Percentiles rank a stretch among this genome's conserved stretches.
Conservation (phyloP, 1,140 invertebrate genomes). For the Macrosteles quadrilineatus region DNA sequence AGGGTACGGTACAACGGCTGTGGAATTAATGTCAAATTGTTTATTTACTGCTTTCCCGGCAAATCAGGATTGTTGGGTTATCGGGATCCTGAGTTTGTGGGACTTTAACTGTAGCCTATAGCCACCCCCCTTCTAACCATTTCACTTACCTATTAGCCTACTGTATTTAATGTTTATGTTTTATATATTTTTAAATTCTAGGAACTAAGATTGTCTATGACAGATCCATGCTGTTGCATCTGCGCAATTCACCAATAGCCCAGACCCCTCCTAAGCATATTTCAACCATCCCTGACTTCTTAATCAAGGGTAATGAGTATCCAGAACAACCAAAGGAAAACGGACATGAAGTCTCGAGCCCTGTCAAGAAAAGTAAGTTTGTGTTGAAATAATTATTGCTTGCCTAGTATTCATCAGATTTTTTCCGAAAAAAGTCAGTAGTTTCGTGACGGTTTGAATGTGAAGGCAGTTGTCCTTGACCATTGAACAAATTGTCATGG, state of each 20-base stretch:
- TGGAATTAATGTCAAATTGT: background rate
- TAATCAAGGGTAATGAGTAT: constrained; percentile 45
- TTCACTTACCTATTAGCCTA: background rate
- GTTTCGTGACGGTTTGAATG: too few relatives aligned
- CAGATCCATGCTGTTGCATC: constrained; percentile 80
- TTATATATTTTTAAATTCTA: constrained; percentile 53
- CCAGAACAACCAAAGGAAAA: constrained; percentile 38
- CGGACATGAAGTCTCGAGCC: constrained; percentile 34
- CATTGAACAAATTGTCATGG: too few relatives aligned
- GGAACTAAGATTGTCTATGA: constrained; percentile 93
- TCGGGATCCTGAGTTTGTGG: too few relatives aligned
- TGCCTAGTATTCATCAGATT: too few relatives aligned
- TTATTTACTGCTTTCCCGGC: background rate
- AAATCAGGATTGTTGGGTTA: constrained; percentile 10
- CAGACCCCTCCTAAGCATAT: constrained; percentile 76
- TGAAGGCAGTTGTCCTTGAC: too few relatives aligned
- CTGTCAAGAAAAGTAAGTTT: constrained; percentile 39
- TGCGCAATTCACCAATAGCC: constrained; percentile 82
- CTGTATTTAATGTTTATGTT: background rate
- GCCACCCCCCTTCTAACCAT: background rate
- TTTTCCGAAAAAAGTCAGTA: too few relatives aligned
- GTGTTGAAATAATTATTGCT: too few relatives aligned
- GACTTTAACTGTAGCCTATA: too few relatives aligned
- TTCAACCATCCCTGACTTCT: constrained; percentile 66
- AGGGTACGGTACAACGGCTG: background rate